Percentiles rank a stretch among this genome's conserved stretches.
Evolutionary conservation across 2,797 vertebrate genomes (phyloP).

Genomic region (Schizopygopsis pylzovi): DNA sequence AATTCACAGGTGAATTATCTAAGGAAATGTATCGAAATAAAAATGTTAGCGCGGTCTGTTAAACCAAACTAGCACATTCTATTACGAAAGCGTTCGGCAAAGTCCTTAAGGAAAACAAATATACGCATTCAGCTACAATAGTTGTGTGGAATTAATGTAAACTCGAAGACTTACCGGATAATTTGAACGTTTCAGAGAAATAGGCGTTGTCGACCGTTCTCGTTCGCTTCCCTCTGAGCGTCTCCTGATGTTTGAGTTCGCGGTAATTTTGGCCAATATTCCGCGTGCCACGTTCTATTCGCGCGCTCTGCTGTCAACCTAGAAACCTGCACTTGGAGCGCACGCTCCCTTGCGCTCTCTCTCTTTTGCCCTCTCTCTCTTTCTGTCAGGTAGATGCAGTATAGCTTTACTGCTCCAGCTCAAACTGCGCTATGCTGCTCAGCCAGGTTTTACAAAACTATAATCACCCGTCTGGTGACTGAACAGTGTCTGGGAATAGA

Average conservation of each 20-base stretch:
- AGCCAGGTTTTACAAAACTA: not conserved
- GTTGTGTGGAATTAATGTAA: not conserved
- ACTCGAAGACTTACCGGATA: conserved; percentile 45
- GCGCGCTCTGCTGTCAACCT: conserved; percentile 29
- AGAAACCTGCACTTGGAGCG: conserved; percentile 22
- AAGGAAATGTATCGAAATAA: not conserved
- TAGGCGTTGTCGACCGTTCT: not conserved
- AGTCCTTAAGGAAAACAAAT: not conserved
- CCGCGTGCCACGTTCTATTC: conserved; percentile 20
- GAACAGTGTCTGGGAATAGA: not conserved
- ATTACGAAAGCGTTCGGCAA: not conserved
- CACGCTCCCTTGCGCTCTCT: conserved; percentile 1
- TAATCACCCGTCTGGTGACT: not conserved
- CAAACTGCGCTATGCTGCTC: not conserved
- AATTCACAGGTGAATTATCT: not conserved
- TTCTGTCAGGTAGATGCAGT: conserved; percentile 5
- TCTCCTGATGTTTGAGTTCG: conserved; percentile 18
- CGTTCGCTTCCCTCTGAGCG: not conserved
- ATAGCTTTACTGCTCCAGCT: not conserved
- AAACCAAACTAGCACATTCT: not conserved
- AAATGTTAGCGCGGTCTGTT: not conserved
- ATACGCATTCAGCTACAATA: not conserved
- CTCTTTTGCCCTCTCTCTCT: conserved; percentile 2
- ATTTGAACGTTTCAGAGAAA: not conserved
- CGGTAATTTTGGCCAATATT: conserved; percentile 21